Base-by-base conservation (phyloP, 2,113 vertebrate genomes). In the Gadus macrocephalus region DNA sequence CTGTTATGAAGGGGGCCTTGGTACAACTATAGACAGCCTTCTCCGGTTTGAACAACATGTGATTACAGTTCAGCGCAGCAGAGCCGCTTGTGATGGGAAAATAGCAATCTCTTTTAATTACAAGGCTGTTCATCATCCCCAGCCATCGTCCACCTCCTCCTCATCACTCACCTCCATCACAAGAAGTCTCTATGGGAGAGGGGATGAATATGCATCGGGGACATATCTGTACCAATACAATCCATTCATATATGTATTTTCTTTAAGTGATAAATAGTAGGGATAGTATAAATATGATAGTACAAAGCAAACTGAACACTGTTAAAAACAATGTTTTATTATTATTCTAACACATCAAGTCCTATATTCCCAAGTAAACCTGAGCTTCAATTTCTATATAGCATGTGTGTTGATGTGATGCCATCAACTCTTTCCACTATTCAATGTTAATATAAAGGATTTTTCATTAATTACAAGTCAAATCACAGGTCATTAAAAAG, bases 61-160 rank as follows among this genome's bases (percentile, higher is more conserved):
- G 87, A 91, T 90, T 90, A 89, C 79, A 89, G 87, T 88, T 89
- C 86, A 87, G 87, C 78, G 81, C 79, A 86, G 84, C 72, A 88
- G 82, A 90, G 81, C 85, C 83, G 76, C 85, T 90, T 90, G 81
- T 83, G 72, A 79, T 84, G 82, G 87, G 87, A 89, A 89, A 85
- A 90, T 84, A 85, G 83, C 86, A 87, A 88, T 89, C 84, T 86
- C 84, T 86, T 70, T 72, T 88, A 90, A 90, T 90, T 87, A 89
- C 85, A 90, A 86, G 86, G 88, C 86, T 79, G 78, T 64, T 70
- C 58, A 60, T 87, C 83, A 87, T 87, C 84, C 85, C 86, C 84
- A 86, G 85, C 83, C 86, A 85, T 81, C 79, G 74, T 82, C 42
- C 42, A 12, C 42, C 8, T 49, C 42, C 2, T 49, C 42, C 5